Evolutionary conservation across 2,888 invertebrate species (phyloP).

Genomic region (Petrolisthes manimaculis): DNA sequence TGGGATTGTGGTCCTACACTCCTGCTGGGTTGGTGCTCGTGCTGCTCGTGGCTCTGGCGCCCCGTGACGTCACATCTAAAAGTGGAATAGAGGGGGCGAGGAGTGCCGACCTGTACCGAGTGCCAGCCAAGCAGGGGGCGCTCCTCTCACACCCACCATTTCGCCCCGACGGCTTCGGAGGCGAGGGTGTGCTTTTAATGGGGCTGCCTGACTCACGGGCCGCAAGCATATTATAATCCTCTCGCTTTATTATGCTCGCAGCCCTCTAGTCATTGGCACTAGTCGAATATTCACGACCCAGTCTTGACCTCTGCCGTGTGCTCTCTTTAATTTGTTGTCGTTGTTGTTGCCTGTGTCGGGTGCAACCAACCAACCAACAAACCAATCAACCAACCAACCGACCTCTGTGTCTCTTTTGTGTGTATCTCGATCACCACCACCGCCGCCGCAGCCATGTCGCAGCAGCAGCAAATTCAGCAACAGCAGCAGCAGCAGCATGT

Average conservation of each 20-base stretch:
- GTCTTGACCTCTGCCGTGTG: slow-evolving; percentile 43
- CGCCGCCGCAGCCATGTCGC: slow-evolving; percentile 48
- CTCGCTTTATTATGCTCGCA: slow-evolving; percentile 63
- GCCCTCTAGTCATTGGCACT: slow-evolving; percentile 53
- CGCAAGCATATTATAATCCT: slow-evolving; percentile 63
- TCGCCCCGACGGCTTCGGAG: slow-evolving; percentile 64
- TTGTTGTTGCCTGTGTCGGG: slow-evolving; percentile 38
- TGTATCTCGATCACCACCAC: slow-evolving; percentile 49
- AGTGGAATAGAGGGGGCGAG: slow-evolving; percentile 48
- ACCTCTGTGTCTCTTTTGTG: slow-evolving; percentile 41
- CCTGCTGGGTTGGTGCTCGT: neutral
- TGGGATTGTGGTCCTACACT: neutral
- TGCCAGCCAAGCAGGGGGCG: slow-evolving; percentile 44
- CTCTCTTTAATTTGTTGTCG: slow-evolving; percentile 32
- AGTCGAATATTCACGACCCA: slow-evolving; percentile 49
- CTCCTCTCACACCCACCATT: slow-evolving; percentile 45
- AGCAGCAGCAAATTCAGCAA: slow-evolving; percentile 64
- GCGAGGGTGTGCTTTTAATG: slow-evolving; percentile 66
- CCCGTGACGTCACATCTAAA: slow-evolving; percentile 56
- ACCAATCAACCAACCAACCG: too few species aligned
- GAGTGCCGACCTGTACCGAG: slow-evolving; percentile 48
- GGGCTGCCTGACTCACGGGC: slow-evolving; percentile 65
- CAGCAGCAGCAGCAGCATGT: slow-evolving; percentile 60
- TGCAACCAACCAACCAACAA: too few species aligned
- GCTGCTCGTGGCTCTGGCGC: slow-evolving; percentile 40